Conservation (phyloP, 1,140 invertebrate species). For the Bombus breviceps region DNA sequence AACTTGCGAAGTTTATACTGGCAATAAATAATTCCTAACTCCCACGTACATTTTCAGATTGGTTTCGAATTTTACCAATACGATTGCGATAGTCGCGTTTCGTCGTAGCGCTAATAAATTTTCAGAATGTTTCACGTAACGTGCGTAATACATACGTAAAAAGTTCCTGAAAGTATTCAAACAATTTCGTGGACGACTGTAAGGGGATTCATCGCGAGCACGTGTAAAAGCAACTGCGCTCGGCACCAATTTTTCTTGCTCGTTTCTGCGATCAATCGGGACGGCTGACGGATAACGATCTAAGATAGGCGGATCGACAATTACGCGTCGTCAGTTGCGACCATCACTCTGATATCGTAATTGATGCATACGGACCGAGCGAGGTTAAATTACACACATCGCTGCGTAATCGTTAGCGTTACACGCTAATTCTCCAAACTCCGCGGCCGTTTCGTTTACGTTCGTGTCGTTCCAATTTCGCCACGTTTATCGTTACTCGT, state of each 20-base stretch:
- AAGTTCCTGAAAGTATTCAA: neutral
- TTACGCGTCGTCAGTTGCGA: neutral
- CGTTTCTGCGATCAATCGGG: neutral
- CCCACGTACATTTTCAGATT: neutral
- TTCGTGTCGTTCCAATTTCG: slow-evolving; percentile 41
- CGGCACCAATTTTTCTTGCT: neutral
- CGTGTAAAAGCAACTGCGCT: neutral
- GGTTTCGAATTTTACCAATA: neutral
- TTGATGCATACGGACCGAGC: neutral
- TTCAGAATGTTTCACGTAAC: neutral
- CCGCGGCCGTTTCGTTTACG: slow-evolving; percentile 8
- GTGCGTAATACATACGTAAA: no score
- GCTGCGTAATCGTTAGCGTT: neutral
- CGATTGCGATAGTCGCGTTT: no score
- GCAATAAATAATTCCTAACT: neutral
- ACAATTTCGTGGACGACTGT: neutral
- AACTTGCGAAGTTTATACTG: no score
- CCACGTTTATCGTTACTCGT: slow-evolving; percentile 25
- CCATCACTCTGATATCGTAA: neutral
- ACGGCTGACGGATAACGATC: neutral
- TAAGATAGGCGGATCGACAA: neutral
- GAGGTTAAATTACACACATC: slow-evolving; percentile 30
- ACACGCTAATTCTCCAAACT: slow-evolving; percentile 41
- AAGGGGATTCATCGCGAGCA: neutral
- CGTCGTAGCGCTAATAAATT: neutral